phyloP scores from a whole-genome alignment of 2,888 invertebrate genomes.

The Tetramorium bicarinatum region DNA sequence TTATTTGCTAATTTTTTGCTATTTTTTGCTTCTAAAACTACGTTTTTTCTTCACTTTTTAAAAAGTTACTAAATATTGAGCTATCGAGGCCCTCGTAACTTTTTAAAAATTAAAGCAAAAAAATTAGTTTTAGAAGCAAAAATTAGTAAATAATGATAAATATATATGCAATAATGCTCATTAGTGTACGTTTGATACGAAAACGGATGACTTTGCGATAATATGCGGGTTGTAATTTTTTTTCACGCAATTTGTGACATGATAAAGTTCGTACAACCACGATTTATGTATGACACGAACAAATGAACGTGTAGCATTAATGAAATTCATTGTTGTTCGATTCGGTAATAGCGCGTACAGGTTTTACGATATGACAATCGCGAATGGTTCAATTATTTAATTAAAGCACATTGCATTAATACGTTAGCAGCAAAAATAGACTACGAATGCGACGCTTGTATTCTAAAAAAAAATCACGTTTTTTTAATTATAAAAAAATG shows the following conservation, averaged over 20 bases:
- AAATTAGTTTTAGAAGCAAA: too few species aligned
- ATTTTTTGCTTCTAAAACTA: too few species aligned
- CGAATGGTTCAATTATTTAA: slow-evolving; percentile 29
- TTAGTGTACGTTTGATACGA: background rate
- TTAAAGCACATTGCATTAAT: slow-evolving; percentile 20
- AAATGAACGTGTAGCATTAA: background rate
- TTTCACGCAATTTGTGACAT: background rate
- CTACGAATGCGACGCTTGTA: background rate
- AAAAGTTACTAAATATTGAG: too few species aligned
- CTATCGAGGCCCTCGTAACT: too few species aligned
- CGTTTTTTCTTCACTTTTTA: too few species aligned
- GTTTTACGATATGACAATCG: slow-evolving; percentile 24
- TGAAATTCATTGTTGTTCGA: slow-evolving; percentile 32
- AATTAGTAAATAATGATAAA: background rate
- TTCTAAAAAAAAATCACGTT: background rate
- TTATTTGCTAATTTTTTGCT: too few species aligned
- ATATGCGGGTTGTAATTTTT: slow-evolving; percentile 9
- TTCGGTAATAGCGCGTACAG: background rate
- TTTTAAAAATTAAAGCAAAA: too few species aligned
- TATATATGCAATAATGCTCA: background rate
- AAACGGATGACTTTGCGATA: background rate
- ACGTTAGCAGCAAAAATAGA: slow-evolving; percentile 3
- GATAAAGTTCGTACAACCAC: slow-evolving; percentile 9
- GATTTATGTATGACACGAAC: background rate
- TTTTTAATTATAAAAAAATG: slow-evolving; percentile 6